Conservation (phyloP, 2,113 vertebrate genomes). For the Ondatra zibethicus region DNA sequence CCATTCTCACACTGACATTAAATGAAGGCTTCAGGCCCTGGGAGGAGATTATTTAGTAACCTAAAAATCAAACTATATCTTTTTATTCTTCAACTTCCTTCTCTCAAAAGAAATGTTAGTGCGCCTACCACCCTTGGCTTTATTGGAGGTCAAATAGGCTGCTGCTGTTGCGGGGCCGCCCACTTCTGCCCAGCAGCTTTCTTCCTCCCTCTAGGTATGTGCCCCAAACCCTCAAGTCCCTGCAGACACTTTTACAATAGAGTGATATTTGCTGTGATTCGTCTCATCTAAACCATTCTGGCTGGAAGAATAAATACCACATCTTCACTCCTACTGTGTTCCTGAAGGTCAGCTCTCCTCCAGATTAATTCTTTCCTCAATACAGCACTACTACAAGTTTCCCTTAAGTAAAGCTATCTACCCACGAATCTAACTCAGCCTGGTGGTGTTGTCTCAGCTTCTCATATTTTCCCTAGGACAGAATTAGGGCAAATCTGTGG, state of each 20-base stretch:
- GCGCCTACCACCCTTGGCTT: not conserved
- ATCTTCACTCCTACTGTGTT: not conserved
- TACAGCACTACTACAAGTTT: not conserved
- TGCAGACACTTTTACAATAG: not conserved
- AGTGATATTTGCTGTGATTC: not conserved
- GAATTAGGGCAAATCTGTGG: not conserved
- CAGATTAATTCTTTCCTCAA: not conserved
- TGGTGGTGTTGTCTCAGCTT: not conserved
- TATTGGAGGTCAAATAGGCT: not conserved
- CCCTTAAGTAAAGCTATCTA: not conserved
- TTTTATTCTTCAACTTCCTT: not conserved
- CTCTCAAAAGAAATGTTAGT: not conserved
- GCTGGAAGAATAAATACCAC: not conserved
- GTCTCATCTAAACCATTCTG: not conserved
- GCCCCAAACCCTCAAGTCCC: not conserved
- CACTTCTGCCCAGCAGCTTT: not conserved
- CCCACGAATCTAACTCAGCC: not conserved
- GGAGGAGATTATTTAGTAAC: not conserved
- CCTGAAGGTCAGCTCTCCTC: not conserved
- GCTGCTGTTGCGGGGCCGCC: not conserved
- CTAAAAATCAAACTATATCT: not conserved
- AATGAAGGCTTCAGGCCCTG: not conserved
- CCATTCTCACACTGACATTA: not conserved
- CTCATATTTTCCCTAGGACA: not conserved
- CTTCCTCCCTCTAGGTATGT: not conserved